Percentiles rank a stretch among this genome's conserved stretches.
Conservation (phyloP, 2,113 vertebrate species). For the Oncorhynchus nerka region DNA sequence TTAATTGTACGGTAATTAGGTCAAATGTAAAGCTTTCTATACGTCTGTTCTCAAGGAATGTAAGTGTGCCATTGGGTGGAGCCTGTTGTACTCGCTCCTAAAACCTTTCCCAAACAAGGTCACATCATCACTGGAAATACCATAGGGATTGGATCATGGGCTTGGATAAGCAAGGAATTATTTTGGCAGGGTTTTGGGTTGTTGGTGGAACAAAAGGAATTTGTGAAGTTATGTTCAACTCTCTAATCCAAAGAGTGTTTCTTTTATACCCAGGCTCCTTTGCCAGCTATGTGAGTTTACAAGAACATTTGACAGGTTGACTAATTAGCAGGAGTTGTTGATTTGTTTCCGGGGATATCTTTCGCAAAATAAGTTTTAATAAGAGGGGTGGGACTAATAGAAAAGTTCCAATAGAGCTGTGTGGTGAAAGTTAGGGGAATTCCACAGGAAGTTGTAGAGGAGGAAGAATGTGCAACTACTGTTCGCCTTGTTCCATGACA, state of each 20-base stretch:
- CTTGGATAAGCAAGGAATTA: constrained; percentile 50
- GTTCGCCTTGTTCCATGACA: neutral
- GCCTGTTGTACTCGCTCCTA: constrained; percentile 30
- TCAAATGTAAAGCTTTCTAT: too few relatives aligned
- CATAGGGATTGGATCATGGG: constrained; percentile 57
- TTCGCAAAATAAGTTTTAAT: constrained; percentile 14
- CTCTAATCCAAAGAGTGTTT: constrained; percentile 35
- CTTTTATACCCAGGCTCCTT: neutral
- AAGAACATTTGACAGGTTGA: constrained; percentile 26
- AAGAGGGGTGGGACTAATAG: constrained; percentile 7
- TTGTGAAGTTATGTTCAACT: constrained; percentile 29
- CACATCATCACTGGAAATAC: constrained; percentile 65
- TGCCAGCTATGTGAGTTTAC: constrained; percentile 5
- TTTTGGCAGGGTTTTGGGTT: constrained; percentile 25
- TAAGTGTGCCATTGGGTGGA: constrained; percentile 32
- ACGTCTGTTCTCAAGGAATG: constrained; percentile 20
- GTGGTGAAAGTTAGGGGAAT: constrained; percentile 26
- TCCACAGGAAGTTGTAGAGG: constrained; percentile 6
- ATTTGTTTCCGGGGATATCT: constrained; percentile 30
- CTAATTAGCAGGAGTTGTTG: constrained; percentile 27
- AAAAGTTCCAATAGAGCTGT: constrained; percentile 14
- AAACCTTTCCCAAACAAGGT: constrained; percentile 68
- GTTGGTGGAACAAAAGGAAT: constrained; percentile 48
- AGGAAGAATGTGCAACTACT: constrained; percentile 25
- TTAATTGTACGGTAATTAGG: neutral